Evolutionary conservation across 2,888 invertebrate genomes (phyloP), one percentile per base, ranked within the genome.

Genomic region (Hypselothyrea guttata): DNA sequence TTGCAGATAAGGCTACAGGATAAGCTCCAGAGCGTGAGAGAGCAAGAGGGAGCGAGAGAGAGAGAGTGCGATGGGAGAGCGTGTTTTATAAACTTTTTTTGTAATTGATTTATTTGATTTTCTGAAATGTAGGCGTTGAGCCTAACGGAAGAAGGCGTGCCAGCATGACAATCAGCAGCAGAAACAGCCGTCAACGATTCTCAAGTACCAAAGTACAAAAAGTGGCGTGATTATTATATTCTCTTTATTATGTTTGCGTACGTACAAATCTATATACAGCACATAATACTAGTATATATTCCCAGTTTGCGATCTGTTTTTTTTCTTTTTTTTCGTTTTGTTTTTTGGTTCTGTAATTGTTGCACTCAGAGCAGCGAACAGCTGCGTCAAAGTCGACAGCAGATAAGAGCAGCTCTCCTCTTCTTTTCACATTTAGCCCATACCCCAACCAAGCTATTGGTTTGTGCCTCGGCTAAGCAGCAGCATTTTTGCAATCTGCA

Each of bases 151-250:
- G 71, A n/a, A 41, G 81, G 81, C 77, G 72, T 77, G 75, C 38
- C 52, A 11, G 11, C 16, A 16, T 37, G 46, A 30, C 53, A 68
- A 71, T 74, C 77, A 62, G 46, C 37, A 30, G 40, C 47, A 40
- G 42, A 40, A 47, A 33, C 42, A 42, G 49, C 16, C 16, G 30
- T 35, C 63, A 41, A 34, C 31, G 53, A 22, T 41, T 45, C 45
- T 44, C 49, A 40, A 69, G 78, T 74, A 59, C 66, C 44, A 79
- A 79, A 79, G 78, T 79, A 66, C 78, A 74, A 37, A 66, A 76
- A 83, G 76, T 79, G 78, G 78, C 78, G 78, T 79, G 78, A 79
- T 79, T 79, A 74, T 75, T 76, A 76, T 76, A 76, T 76, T 77
- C 62, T 64, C 65, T 60, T 63, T 56, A 65, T 67, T 56, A 59